Evolutionary conservation across 2,888 invertebrate genomes (phyloP).

Genomic region (Carcina quercana): DNA sequence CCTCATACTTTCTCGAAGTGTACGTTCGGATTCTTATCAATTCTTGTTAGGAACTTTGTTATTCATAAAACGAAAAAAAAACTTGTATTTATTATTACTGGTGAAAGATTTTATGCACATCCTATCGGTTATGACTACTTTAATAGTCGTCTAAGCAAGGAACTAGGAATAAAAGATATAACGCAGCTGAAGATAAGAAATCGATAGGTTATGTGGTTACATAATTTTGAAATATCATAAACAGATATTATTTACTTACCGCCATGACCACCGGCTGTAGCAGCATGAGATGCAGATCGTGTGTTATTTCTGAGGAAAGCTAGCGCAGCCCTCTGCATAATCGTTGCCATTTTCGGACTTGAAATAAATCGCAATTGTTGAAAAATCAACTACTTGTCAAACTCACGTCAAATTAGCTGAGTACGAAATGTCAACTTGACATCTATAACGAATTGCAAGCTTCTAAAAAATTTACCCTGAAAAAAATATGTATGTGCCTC

Average conservation of each 20-base stretch:
- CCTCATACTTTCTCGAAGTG: too few relatives aligned
- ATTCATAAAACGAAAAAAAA: too few relatives aligned
- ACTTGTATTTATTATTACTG: too few relatives aligned
- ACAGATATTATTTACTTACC: slow-evolving; percentile 30
- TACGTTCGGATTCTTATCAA: too few relatives aligned
- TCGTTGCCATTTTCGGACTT: slow-evolving; percentile 54
- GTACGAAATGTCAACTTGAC: slow-evolving; percentile 8
- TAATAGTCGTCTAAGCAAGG: too few relatives aligned
- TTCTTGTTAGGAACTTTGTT: too few relatives aligned
- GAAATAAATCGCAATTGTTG: slow-evolving; percentile 10
- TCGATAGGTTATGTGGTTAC: slow-evolving; percentile 60
- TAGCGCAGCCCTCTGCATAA: slow-evolving; percentile 56
- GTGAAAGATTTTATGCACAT: too few relatives aligned
- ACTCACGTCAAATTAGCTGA: too few relatives aligned
- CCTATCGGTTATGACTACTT: too few relatives aligned
- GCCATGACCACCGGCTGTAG: slow-evolving; percentile 63
- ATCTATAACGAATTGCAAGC: not conserved
- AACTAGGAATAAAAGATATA: not conserved
- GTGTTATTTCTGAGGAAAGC: slow-evolving; percentile 63
- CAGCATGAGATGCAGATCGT: slow-evolving; percentile 50
- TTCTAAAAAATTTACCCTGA: not conserved
- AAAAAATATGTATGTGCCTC: too few relatives aligned
- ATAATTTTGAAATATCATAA: slow-evolving; percentile 40
- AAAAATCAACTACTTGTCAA: too few relatives aligned
- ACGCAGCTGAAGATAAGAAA: slow-evolving; percentile 28